phyloP scores from a whole-genome alignment of 2,888 invertebrate genomes.

The Erannis defoliaria region DNA sequence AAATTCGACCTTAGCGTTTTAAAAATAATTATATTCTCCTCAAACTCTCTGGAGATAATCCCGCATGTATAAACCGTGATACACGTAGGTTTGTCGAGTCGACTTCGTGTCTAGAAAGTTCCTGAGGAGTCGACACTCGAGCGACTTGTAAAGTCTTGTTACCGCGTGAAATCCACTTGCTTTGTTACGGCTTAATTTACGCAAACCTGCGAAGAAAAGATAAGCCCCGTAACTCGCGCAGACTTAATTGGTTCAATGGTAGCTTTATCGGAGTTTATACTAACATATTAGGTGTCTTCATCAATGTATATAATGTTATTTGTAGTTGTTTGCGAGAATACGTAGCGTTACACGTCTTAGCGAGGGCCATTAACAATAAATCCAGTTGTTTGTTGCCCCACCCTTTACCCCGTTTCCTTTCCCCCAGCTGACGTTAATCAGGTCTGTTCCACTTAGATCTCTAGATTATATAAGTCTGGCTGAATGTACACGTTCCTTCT shows the following conservation, averaged over 20 bases:
- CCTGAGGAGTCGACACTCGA: conserved; percentile 52
- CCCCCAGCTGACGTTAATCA: conserved; percentile 76
- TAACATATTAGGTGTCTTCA: conserved; percentile 40
- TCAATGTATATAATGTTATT: conserved; percentile 50
- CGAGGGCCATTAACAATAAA: conserved; percentile 79
- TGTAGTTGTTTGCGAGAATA: conserved; percentile 67
- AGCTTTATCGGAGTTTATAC: conserved; percentile 45
- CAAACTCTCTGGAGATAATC: conserved; percentile 45
- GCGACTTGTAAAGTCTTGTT: conserved; percentile 59
- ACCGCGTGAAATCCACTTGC: conserved; percentile 58
- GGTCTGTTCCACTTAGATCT: conserved; percentile 66
- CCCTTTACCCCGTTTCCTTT: conserved; percentile 41
- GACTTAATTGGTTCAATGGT: conserved; percentile 56
- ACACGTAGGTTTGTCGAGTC: conserved; percentile 41
- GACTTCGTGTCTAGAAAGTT: conserved; percentile 65
- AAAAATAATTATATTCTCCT: conserved; percentile 61
- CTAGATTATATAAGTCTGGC: conserved; percentile 68
- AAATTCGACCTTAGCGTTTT: conserved; percentile 58
- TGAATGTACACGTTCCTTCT: conserved; percentile 58
- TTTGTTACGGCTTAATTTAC: conserved; percentile 59
- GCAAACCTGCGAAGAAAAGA: conserved; percentile 52
- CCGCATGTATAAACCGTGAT: conserved; percentile 18
- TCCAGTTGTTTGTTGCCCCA: conserved; percentile 72
- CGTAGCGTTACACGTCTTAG: conserved; percentile 71
- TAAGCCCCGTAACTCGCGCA: conserved; percentile 51